These are phyloP conservation scores for Pseudorasbora parva DNA, from an alignment of 2,113 vertebrate species.

Conservation along the genomic window DNA sequence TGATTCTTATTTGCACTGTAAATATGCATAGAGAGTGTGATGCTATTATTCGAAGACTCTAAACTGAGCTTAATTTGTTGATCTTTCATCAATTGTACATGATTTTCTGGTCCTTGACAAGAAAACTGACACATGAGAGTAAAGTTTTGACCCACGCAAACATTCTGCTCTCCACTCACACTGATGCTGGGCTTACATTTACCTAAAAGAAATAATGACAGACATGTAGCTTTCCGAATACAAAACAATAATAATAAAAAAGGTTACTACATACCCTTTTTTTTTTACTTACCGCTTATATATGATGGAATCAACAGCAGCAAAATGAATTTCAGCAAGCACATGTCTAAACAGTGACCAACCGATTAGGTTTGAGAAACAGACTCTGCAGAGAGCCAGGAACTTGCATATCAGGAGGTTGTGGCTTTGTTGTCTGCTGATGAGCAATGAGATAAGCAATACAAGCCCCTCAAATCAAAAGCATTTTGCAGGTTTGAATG, in stretches of 20 bases:
- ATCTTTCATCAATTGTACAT: constrained; percentile 21
- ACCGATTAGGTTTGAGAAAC: background rate
- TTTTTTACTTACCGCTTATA: constrained; percentile 22
- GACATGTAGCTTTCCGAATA: background rate
- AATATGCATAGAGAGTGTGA: background rate
- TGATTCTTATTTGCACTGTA: background rate
- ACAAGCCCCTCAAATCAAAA: background rate
- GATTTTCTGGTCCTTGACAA: background rate
- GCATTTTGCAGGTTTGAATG: background rate
- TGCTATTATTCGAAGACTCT: background rate
- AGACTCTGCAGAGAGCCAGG: background rate
- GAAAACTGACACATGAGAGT: constrained; percentile 34
- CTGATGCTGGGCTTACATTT: background rate
- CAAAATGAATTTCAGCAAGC: constrained; percentile 1
- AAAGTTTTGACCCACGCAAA: constrained; percentile 23
- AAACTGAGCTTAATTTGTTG: background rate
- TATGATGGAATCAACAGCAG: background rate
- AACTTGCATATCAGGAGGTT: background rate
- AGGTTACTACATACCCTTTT: background rate
- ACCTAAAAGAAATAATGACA: constrained; percentile 8
- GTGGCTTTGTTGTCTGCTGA: constrained; percentile 14
- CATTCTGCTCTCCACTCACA: background rate
- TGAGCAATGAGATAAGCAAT: constrained; percentile 4
- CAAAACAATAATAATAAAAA: background rate
- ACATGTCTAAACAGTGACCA: constrained; percentile 18